Conservation (phyloP, 2,797 vertebrate genomes). For the Emydoidea blandingii region DNA sequence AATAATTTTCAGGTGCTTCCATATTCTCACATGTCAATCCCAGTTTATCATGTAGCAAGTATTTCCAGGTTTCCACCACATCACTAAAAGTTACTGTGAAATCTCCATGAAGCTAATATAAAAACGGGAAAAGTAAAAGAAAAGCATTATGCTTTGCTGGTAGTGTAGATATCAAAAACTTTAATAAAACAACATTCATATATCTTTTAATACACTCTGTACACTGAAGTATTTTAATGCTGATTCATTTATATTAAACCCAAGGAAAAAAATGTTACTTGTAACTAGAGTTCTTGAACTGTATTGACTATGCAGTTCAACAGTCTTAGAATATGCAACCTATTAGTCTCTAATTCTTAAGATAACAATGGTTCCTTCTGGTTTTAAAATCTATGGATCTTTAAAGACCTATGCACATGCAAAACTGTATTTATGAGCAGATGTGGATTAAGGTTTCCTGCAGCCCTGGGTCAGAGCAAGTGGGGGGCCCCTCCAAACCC, state of each 20-base stretch:
- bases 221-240: not conserved
- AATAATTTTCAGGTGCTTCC: slow-evolving; percentile 85
- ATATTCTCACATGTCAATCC: slow-evolving; percentile 80
- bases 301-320: not conserved
- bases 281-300: not conserved
- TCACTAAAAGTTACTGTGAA: slow-evolving; percentile 91
- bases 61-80: slow-evolving; percentile 91
- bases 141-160: not conserved
- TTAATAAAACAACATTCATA: not conserved
- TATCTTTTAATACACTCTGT: not conserved
- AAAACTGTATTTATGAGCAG: not conserved
- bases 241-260: not conserved
- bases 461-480: too few species aligned
- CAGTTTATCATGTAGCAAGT: slow-evolving; percentile 90
- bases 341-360: not conserved
- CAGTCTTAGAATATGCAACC: not conserved
- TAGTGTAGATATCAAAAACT: not conserved
- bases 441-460: too few species aligned
- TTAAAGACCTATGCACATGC: not conserved
- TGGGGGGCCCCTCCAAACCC: too few species aligned
- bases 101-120: slow-evolving; percentile 86
- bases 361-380: not conserved
- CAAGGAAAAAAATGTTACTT: not conserved
- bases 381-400: not conserved
- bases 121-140: slow-evolving; percentile 5